Conservation (phyloP, 2,888 invertebrate species). For the Eudasyphora cyanicolor region DNA sequence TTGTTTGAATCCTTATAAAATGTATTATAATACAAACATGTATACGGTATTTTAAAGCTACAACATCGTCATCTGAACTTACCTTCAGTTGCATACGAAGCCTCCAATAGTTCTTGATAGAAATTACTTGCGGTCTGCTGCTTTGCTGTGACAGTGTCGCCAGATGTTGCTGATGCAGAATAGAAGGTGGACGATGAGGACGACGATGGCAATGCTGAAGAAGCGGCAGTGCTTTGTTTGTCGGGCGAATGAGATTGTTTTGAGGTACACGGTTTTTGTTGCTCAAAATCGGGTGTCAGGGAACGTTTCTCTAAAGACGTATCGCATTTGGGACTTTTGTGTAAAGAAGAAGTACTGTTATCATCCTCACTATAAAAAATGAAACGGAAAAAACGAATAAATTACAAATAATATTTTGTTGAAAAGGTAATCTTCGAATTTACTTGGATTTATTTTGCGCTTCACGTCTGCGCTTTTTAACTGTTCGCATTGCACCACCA, state of each 20-base stretch:
- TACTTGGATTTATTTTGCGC: conserved; percentile 38
- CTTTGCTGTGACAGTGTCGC: conserved; percentile 49
- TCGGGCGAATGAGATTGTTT: conserved; percentile 74
- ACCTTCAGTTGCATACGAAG: conserved; percentile 79
- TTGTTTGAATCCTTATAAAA: too few species aligned
- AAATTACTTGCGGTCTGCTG: conserved; percentile 75
- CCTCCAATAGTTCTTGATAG: conserved; percentile 79
- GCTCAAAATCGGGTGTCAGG: conserved; percentile 72
- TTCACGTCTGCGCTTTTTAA: conserved; percentile 74
- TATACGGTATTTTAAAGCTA: too few species aligned
- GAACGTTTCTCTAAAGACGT: conserved; percentile 63
- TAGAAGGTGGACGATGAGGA: conserved; percentile 54
- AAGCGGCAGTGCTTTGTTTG: conserved; percentile 65
- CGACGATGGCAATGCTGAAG: conserved; percentile 44
- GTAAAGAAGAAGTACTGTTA: conserved; percentile 53
- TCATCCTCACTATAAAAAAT: conserved; percentile 47
- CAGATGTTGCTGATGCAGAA: not conserved
- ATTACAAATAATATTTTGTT: not conserved
- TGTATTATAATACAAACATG: too few species aligned
- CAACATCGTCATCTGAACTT: too few species aligned
- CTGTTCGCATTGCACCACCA: conserved; percentile 55
- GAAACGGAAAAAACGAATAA: not conserved
- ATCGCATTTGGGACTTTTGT: conserved; percentile 75
- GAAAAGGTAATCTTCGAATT: conserved; percentile 17
- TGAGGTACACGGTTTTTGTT: conserved; percentile 76